Evolutionary conservation across 2,113 vertebrate genomes (phyloP).

Genomic region (Zosterops pallidus): DNA sequence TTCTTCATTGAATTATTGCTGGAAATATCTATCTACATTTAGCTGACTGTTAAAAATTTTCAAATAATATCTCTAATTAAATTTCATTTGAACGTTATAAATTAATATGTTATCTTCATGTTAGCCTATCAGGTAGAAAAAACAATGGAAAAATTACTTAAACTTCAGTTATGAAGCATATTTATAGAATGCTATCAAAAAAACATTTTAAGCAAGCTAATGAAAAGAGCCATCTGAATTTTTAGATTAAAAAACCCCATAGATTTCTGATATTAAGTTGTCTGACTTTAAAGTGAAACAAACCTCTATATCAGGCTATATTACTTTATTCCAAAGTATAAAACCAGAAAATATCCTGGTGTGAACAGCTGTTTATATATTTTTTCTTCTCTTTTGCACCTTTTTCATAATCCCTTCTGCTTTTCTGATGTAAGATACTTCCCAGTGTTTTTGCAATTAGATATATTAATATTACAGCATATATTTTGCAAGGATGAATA

Average conservation of each 20-base stretch:
- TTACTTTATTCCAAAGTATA: not conserved
- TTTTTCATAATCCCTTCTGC: not conserved
- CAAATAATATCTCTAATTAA: not conserved
- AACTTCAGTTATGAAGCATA: not conserved
- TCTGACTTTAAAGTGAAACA: not conserved
- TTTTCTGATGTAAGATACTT: not conserved
- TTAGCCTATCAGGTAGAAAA: not conserved
- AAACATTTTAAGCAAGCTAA: not conserved
- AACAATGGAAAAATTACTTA: not conserved
- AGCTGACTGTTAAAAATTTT: not conserved
- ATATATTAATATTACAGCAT: not conserved
- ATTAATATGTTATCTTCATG: not conserved
- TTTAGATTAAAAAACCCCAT: not conserved
- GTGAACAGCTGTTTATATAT: not conserved
- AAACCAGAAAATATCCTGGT: not conserved
- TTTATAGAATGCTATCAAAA: not conserved
- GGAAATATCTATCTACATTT: not conserved
- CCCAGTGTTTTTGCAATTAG: not conserved
- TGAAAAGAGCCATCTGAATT: rapidly evolving
- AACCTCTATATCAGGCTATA: not conserved
- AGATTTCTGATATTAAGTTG: not conserved
- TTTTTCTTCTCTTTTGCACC: not conserved
- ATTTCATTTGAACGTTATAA: not conserved
- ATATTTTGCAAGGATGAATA: not conserved
- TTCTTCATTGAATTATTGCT: not conserved